These are phyloP conservation scores for Malurus cyaneus DNA, from an alignment of 2,113 vertebrate genomes.

Conservation along the genomic window DNA sequence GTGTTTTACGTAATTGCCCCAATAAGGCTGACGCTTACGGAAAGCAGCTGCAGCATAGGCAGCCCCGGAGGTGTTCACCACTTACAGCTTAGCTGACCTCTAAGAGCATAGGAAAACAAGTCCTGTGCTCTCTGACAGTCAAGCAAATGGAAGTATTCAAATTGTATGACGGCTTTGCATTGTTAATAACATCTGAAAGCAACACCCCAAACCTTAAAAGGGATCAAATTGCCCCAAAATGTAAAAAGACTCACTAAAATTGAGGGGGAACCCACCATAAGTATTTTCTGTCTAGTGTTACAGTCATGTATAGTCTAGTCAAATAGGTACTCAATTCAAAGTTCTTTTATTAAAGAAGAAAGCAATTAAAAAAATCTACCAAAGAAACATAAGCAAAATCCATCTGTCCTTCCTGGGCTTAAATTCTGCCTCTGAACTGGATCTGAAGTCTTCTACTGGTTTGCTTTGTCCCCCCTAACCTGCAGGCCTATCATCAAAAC, in stretches of 20 bases:
- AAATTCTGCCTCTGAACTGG: neutral
- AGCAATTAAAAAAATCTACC: neutral
- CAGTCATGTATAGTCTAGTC: neutral
- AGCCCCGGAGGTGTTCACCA: neutral
- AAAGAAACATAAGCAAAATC: neutral
- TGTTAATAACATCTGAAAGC: neutral
- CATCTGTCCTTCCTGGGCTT: neutral
- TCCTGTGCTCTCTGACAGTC: neutral
- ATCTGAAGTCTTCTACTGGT: neutral
- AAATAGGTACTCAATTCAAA: neutral
- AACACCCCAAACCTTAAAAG: neutral
- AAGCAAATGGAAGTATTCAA: neutral
- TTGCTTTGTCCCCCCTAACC: neutral
- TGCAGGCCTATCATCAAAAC: neutral
- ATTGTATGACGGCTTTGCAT: neutral
- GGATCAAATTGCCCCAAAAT: neutral
- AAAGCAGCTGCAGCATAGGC: neutral
- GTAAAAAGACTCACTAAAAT: neutral
- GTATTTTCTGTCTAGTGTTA: neutral
- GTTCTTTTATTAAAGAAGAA: neutral
- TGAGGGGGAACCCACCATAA: neutral
- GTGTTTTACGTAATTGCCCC: constrained; percentile 26
- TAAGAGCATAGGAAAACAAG: neutral
- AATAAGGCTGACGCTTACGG: neutral
- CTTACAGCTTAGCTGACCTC: neutral